These are phyloP conservation scores for Bemisia tabaci DNA, from an alignment of 1,140 invertebrate species.

Conservation along the genomic window DNA sequence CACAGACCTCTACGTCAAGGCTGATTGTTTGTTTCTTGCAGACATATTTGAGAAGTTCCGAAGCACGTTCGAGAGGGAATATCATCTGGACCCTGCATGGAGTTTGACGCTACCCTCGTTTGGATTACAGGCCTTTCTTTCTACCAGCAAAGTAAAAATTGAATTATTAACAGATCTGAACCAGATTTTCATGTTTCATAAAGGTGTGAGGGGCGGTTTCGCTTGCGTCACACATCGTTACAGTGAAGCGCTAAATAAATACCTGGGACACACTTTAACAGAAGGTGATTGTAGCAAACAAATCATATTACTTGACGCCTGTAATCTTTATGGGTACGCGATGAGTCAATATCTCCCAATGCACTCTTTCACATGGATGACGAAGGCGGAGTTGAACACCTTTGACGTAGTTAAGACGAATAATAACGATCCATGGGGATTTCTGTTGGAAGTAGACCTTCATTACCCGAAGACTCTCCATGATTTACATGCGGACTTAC, in stretches of 20 bases:
- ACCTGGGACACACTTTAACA: slow-evolving; percentile 31
- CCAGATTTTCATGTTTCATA: slow-evolving; percentile 31
- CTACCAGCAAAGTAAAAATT: slow-evolving; percentile 30
- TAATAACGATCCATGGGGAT: slow-evolving; percentile 4
- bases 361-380: slow-evolving; percentile 1
- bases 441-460: slow-evolving; percentile 26
- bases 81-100: slow-evolving; percentile 28
- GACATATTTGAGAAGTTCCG: slow-evolving; percentile 28
- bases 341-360: not conserved
- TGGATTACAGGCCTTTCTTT: slow-evolving; percentile 32
- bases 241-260: slow-evolving; percentile 34
- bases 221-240: slow-evolving; percentile 28
- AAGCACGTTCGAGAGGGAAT: too few relatives aligned
- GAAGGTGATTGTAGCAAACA: slow-evolving; percentile 24
- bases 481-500: slow-evolving; percentile 29
- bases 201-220: slow-evolving; percentile 22
- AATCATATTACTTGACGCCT: not conserved
- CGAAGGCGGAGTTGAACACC: not conserved
- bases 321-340: not conserved
- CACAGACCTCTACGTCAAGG: slow-evolving; percentile 33
- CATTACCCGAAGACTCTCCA: slow-evolving; percentile 22
- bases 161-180: slow-evolving; percentile 35
- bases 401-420: slow-evolving; percentile 9
- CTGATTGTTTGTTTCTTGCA: slow-evolving; percentile 29
- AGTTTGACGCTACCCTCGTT: slow-evolving; percentile 30